Evolutionary conservation across 2,888 invertebrate species (phyloP).

Genomic region (Eumerus sabulonum): DNA sequence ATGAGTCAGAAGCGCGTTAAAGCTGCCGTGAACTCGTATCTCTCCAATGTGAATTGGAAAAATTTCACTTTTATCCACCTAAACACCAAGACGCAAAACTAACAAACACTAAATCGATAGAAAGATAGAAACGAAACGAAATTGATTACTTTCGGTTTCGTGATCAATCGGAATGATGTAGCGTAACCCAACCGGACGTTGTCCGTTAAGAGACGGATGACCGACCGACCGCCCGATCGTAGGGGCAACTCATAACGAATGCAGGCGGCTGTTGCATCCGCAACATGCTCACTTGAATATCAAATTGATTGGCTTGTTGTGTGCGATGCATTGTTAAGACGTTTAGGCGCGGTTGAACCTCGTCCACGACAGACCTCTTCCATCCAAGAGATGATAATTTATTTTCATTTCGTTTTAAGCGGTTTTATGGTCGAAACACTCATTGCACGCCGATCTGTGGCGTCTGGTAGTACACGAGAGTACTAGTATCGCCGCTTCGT

Average conservation of each 20-base stretch:
- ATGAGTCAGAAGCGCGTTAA: constrained; percentile 45
- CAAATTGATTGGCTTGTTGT: constrained; percentile 41
- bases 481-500: constrained; percentile 41
- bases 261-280: neutral
- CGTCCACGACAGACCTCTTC: constrained; percentile 21
- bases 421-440: constrained; percentile 24
- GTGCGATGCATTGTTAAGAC: neutral
- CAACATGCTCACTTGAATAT: constrained; percentile 33
- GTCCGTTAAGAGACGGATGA: constrained; percentile 13
- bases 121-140: constrained; percentile 19
- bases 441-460: constrained; percentile 19
- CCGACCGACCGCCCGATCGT: constrained; percentile 18
- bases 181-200: neutral
- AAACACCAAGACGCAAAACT: constrained; percentile 2
- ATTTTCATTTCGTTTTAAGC: constrained; percentile 42
- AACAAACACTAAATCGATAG: constrained; percentile 36
- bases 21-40: constrained; percentile 3
- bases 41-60: constrained; percentile 29
- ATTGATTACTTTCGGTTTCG: constrained; percentile 55
- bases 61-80: constrained; percentile 53
- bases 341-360: constrained; percentile 45
- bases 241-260: constrained; percentile 3
- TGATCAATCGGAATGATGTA: constrained; percentile 52
- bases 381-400: constrained; percentile 41
- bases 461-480: constrained; percentile 34